Evolutionary conservation across 2,797 vertebrate species (phyloP), one percentile per base, ranked within the genome.

Genomic region (Poecile montanus): DNA sequence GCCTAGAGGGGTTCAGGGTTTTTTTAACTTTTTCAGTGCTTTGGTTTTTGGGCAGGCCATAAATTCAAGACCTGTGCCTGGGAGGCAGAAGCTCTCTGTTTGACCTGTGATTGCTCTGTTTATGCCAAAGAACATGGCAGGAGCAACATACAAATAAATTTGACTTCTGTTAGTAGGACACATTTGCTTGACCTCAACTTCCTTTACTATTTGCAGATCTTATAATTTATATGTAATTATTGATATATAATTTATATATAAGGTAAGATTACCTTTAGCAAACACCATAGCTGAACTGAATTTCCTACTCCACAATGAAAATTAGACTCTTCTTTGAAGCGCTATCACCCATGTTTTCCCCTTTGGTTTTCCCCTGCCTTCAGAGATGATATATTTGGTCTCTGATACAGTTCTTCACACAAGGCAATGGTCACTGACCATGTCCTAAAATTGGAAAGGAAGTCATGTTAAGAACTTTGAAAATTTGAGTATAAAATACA

Each of bases 11-110:
- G 8, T 65, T 85, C 50, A 92, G 32, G 16, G 10, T 0, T 56
- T 71, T 85, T 90, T 75, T 38, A 74, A 36, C 45, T 79, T 86
- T 85, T 78, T 81, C n/a, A 60, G 1, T 51, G 32, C 50, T 54
- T 89, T 34, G 17, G n/a, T 34, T 90, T 42, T 60, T 65, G 53
- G 25, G n/a, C 14, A 86, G 53, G 13, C 84, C 66, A 71, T 92
- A 92, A 95, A 95, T 63, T 56, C 42, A 56, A 68, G 72, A 38
- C 14, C 42, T 87, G 27, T 93, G 78, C 84, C 89, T 89, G 36
- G 36, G 65, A 85, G 81, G 75, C 89, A 84, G 67, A 60, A 92
- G 26, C 7, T 70, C 58, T 73, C 36, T 67, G 34, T 68, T 67
- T 93, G 83, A 96, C 57, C 76, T 91, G 27, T 42, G 54, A 61